Percentiles rank a stretch among this genome's conserved stretches.
These are phyloP conservation scores for Zaprionus nigranus DNA, from an alignment of 1,140 invertebrate species.

Conservation along the genomic window DNA sequence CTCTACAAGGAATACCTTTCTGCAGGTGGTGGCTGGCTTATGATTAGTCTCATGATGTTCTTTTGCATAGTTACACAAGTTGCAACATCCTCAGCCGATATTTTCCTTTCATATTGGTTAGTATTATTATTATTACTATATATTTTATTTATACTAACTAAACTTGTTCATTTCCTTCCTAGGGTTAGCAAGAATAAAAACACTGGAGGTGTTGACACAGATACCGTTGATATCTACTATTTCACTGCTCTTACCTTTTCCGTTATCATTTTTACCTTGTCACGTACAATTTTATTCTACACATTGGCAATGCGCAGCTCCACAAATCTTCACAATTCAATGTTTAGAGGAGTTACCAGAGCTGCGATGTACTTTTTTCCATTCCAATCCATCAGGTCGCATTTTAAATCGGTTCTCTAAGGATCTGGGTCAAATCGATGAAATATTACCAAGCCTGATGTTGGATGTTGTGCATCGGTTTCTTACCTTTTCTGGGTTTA, in stretches of 20 bases:
- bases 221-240: constrained; percentile 54
- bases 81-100: constrained; percentile 46
- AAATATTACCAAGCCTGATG: constrained; percentile 91
- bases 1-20: constrained; percentile 54
- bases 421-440: constrained; percentile 92
- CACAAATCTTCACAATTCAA: constrained; percentile 53
- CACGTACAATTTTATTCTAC: constrained; percentile 55
- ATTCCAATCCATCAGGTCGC: constrained; percentile 90
- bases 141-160: background rate
- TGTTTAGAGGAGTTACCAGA: constrained; percentile 65
- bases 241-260: constrained; percentile 48
- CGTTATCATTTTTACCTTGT: constrained; percentile 63
- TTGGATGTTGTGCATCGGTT: constrained; percentile 91
- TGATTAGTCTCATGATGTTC: constrained; percentile 34
- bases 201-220: background rate
- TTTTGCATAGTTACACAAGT: constrained; percentile 54
- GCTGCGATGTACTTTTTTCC: constrained; percentile 92
- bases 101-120: constrained; percentile 58
- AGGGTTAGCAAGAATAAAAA: constrained; percentile 62
- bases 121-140: background rate
- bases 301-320: constrained; percentile 62
- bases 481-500: constrained; percentile 87
- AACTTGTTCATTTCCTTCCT: background rate
- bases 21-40: constrained; percentile 43
- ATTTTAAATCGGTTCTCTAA: constrained; percentile 92